Evolutionary conservation across 64 coral and sea anemone species (phyloP).

Genomic region (Stichodactyla mertensii): DNA sequence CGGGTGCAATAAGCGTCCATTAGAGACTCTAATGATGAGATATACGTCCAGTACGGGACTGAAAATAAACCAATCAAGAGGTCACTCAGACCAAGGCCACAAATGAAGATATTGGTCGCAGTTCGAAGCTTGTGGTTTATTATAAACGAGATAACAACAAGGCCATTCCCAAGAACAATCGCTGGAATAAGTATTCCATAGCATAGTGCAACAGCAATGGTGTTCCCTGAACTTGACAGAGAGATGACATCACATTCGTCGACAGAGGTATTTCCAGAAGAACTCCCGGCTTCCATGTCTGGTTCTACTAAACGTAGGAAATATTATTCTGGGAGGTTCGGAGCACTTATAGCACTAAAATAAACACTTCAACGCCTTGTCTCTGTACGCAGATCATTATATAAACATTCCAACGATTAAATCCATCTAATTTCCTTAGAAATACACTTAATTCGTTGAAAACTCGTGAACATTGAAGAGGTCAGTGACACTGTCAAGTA

Average conservation of each 20-base stretch:
- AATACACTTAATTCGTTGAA: neutral
- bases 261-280: neutral
- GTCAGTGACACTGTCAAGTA: neutral
- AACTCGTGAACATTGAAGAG: neutral
- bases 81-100: conserved; percentile 43
- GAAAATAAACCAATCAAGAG: conserved; percentile 36
- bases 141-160: conserved; percentile 45
- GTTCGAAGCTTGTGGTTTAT: conserved; percentile 40
- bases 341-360: neutral
- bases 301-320: neutral
- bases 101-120: conserved; percentile 46
- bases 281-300: neutral
- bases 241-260: neutral
- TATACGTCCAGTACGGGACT: conserved; percentile 52
- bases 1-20: conserved; percentile 4
- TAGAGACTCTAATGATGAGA: conserved; percentile 18
- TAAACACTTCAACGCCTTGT: neutral
- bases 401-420: neutral
- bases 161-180: conserved; percentile 54
- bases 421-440: neutral
- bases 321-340: neutral
- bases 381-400: neutral
- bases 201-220: conserved; percentile 5
- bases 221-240: neutral
- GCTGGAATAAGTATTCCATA: conserved; percentile 35